These are phyloP conservation scores for Pogonomyrmex californicus DNA, from an alignment of 1,140 invertebrate species.

Conservation along the genomic window DNA sequence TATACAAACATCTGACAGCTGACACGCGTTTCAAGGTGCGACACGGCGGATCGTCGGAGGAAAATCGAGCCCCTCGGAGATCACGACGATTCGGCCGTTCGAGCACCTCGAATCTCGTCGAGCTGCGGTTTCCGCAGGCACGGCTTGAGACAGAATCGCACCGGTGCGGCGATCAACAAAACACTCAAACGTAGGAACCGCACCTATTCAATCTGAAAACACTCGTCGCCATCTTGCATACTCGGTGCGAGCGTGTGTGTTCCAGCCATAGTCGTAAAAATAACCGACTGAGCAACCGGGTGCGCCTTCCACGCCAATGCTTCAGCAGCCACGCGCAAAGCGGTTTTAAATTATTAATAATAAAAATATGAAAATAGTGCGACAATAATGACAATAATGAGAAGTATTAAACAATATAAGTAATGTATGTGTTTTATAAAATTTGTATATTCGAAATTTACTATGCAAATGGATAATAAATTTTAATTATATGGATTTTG, in stretches of 20 bases:
- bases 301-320: background rate
- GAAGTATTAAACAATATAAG: background rate
- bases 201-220: conserved; percentile 72
- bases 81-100: background rate
- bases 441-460: background rate
- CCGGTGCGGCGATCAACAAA: conserved; percentile 29
- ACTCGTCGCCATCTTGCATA: conserved; percentile 74
- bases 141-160: background rate
- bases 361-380: no score
- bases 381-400: background rate
- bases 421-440: background rate
- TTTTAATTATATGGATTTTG: background rate
- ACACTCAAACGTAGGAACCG: conserved; percentile 69
- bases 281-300: background rate
- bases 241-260: conserved; percentile 42
- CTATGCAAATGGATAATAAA: background rate
- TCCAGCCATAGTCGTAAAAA: background rate
- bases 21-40: conserved; percentile 37
- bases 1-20: conserved; percentile 79
- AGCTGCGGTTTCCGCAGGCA: background rate
- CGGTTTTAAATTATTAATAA: no score
- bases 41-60: background rate
- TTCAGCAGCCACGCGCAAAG: no score
- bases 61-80: background rate
- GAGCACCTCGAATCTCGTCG: background rate